These are phyloP conservation scores for Xanthorhoe designata DNA, from an alignment of 2,888 invertebrate genomes.

Conservation along the genomic window DNA sequence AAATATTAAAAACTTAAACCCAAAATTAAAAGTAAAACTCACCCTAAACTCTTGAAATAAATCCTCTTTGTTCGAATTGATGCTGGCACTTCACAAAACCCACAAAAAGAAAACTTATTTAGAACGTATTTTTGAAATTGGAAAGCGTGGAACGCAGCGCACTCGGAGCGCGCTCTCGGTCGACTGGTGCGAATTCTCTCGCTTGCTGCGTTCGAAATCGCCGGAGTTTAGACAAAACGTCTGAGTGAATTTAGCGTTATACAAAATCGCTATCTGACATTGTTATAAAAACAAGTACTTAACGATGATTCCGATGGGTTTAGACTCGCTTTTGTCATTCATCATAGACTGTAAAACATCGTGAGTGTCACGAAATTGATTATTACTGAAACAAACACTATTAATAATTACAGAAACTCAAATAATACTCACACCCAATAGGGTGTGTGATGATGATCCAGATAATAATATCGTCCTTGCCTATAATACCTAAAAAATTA, in stretches of 20 bases:
- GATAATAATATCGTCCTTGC: no score
- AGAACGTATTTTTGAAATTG: conserved; percentile 36
- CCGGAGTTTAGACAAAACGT: conserved; percentile 3
- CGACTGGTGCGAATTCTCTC: conserved; percentile 37
- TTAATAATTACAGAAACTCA: no score
- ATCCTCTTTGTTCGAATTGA: conserved; percentile 33
- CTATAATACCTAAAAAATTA: no score
- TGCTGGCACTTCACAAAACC: conserved; percentile 43
- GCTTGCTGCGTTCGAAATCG: conserved; percentile 19
- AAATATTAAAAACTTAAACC: conserved; percentile 24
- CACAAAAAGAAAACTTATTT: conserved; percentile 39
- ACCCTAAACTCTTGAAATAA: conserved; percentile 36
- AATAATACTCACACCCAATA: no score
- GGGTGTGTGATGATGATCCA: no score
- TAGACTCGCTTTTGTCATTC: no score
- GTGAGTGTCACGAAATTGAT: no score
- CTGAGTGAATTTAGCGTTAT: conserved; percentile 8
- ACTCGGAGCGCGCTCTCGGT: conserved; percentile 47
- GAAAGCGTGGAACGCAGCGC: conserved; percentile 44
- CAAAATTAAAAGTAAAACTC: conserved; percentile 32
- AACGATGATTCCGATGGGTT: no score
- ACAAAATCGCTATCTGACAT: not conserved
- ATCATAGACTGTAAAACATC: no score
- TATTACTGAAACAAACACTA: no score
- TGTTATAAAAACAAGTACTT: not conserved